Percentiles rank a stretch among this genome's conserved stretches.
Evolutionary conservation across 2,797 vertebrate genomes (phyloP).

Genomic region (Selene dorsalis): DNA sequence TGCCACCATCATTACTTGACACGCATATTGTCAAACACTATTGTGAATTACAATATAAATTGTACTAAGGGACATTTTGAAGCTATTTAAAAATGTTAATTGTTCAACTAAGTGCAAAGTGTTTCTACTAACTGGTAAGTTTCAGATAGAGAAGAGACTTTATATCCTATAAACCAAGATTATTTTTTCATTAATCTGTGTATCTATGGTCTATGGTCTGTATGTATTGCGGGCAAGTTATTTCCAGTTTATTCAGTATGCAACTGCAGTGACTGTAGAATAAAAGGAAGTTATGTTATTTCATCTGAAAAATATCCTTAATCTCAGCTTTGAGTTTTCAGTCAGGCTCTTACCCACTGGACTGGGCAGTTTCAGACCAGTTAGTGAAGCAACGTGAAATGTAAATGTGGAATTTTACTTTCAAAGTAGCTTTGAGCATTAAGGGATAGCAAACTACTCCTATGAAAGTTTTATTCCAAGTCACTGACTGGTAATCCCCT

Average conservation of each 20-base stretch:
- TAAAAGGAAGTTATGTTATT: slow-evolving; percentile 18
- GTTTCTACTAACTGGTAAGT: not conserved
- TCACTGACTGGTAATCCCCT: slow-evolving; percentile 70
- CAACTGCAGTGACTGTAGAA: slow-evolving; percentile 8
- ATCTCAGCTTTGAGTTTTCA: slow-evolving; percentile 18
- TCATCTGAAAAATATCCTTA: slow-evolving; percentile 24
- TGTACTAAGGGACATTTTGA: not conserved
- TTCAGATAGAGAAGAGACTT: not conserved
- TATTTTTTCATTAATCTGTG: not conserved
- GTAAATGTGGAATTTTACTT: slow-evolving; percentile 75
- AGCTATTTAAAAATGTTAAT: slow-evolving; percentile 8
- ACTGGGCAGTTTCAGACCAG: slow-evolving; percentile 40
- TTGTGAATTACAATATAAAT: slow-evolving; percentile 21
- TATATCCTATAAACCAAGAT: not conserved
- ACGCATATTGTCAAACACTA: slow-evolving; percentile 28
- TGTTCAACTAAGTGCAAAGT: slow-evolving; percentile 3
- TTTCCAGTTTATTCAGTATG: not conserved
- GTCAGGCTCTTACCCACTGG: slow-evolving; percentile 24
- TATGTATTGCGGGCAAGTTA: not conserved
- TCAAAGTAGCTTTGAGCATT: slow-evolving; percentile 74
- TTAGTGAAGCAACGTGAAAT: slow-evolving; percentile 59
- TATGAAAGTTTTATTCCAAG: slow-evolving; percentile 77
- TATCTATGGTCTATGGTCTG: not conserved
- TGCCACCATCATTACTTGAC: slow-evolving; percentile 33
- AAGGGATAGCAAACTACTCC: slow-evolving; percentile 64